Conservation (phyloP, 1,140 invertebrate species). For the Rhizoglyphus robini region DNA sequence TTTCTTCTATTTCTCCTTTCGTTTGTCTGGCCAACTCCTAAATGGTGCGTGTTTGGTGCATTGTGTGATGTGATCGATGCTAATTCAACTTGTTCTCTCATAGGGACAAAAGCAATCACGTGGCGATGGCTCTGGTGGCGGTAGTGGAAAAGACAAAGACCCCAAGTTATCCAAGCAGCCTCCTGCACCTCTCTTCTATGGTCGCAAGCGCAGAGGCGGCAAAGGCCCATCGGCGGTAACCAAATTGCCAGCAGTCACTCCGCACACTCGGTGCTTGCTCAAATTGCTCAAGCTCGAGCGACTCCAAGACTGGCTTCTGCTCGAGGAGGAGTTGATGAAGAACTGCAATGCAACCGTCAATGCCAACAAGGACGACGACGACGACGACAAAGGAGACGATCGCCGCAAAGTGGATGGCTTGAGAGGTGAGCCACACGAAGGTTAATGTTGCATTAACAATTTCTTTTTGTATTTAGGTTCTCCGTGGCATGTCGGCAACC, state of each 20-base stretch:
- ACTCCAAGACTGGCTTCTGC: conserved; percentile 95
- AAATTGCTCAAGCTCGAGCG: conserved; percentile 90
- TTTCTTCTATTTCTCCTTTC: background rate
- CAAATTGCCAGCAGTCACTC: conserved; percentile 88
- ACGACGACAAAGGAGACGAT: conserved; percentile 58
- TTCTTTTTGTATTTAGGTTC: conserved; percentile 34
- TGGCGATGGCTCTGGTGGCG: conserved; percentile 58
- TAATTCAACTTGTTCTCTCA: background rate
- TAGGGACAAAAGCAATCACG: conserved; percentile 90
- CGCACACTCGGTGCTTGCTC: conserved; percentile 86
- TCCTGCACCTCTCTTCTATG: conserved; percentile 89
- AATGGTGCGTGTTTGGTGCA: no score
- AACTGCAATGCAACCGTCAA: conserved; percentile 50
- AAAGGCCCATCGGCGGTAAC: conserved; percentile 96
- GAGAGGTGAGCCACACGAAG: no score
- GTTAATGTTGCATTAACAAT: no score
- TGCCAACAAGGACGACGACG: conserved; percentile 21
- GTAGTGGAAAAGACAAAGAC: conserved; percentile 81
- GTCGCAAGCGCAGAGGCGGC: conserved; percentile 85
- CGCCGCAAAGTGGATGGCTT: conserved; percentile 88
- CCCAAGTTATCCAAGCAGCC: conserved; percentile 94
- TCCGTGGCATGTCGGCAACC: conserved; percentile 98
- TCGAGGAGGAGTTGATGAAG: conserved; percentile 98
- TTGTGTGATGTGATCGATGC: no score
- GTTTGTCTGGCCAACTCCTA: no score